phyloP scores from a whole-genome alignment of 1,140 invertebrate genomes.

The Pentalonia nigronervosa region DNA sequence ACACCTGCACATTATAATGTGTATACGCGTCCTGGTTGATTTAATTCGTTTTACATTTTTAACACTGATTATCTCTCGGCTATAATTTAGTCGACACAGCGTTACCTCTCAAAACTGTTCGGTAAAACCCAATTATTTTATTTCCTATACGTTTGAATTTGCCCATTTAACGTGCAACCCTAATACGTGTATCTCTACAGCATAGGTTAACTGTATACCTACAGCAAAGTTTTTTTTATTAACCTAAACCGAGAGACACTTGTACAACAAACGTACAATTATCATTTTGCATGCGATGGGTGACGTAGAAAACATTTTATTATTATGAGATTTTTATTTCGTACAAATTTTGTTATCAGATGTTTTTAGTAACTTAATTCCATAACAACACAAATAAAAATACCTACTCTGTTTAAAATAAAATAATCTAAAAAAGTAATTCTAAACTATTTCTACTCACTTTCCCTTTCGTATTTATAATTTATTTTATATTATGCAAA shows the following conservation, averaged over 20 bases:
- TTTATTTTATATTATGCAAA: conserved; percentile 21
- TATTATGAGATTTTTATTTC: background rate
- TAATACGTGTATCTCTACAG: too few species aligned
- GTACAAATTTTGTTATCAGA: background rate
- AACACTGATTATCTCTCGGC: background rate
- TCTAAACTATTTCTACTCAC: background rate
- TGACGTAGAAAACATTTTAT: background rate
- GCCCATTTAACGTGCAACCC: background rate
- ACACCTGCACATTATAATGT: background rate
- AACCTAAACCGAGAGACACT: background rate
- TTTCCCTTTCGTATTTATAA: background rate
- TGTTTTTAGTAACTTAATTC: background rate
- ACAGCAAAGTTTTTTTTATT: background rate
- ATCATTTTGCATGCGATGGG: background rate
- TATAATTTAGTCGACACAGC: background rate
- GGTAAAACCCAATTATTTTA: background rate
- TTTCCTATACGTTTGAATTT: background rate
- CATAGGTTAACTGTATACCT: too few species aligned
- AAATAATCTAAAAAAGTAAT: background rate
- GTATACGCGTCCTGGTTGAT: background rate
- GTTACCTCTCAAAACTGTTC: background rate
- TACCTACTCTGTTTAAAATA: background rate
- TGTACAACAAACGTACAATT: background rate
- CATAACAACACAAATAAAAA: background rate
- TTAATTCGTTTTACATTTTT: background rate